These are phyloP conservation scores for Spongilla lacustris DNA, from an alignment of 37 sponge, comb jelly and placozoan species.

Conservation along the genomic window DNA sequence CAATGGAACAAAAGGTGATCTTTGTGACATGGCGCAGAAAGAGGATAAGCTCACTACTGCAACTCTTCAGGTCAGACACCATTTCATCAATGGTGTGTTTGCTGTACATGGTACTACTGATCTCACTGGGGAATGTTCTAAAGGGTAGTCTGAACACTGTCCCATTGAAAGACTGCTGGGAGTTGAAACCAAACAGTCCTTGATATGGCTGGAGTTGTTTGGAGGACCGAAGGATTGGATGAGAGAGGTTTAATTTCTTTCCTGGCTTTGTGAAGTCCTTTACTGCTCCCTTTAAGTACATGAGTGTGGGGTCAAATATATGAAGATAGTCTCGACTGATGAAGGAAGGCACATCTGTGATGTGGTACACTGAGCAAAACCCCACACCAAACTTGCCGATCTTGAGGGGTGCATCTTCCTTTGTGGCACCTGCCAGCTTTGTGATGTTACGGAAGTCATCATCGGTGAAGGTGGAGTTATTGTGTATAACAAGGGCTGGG, in stretches of 20 bases:
- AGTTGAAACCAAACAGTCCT: constrained; percentile 48
- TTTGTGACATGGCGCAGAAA: constrained; percentile 27
- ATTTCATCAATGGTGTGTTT: constrained; percentile 8
- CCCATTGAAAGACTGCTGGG: constrained; percentile 16
- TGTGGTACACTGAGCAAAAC: constrained; percentile 71
- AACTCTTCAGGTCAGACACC: not conserved
- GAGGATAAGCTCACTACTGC: constrained; percentile 33
- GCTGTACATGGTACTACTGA: constrained; percentile 23
- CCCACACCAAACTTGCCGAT: constrained; percentile 81
- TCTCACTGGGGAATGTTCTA: constrained; percentile 39
- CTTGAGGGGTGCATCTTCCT: constrained; percentile 45
- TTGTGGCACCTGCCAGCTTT: constrained; percentile 78
- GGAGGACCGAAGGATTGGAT: constrained; percentile 2
- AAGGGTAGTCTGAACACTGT: constrained; percentile 70
- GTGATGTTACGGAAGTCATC: constrained; percentile 79
- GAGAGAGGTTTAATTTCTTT: constrained; percentile 26
- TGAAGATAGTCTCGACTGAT: constrained; percentile 44
- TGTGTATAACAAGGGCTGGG: constrained; percentile 54
- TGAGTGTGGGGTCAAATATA: constrained; percentile 67
- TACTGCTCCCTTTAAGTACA: constrained; percentile 33
- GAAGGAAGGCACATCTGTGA: constrained; percentile 48
- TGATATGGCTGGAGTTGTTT: constrained; percentile 57
- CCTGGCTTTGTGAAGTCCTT: constrained; percentile 51
- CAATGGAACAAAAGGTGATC: constrained; percentile 35
- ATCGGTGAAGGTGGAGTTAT: constrained; percentile 48